phyloP scores from a whole-genome alignment of 2,888 invertebrate species.

The Dusona sp. region DNA sequence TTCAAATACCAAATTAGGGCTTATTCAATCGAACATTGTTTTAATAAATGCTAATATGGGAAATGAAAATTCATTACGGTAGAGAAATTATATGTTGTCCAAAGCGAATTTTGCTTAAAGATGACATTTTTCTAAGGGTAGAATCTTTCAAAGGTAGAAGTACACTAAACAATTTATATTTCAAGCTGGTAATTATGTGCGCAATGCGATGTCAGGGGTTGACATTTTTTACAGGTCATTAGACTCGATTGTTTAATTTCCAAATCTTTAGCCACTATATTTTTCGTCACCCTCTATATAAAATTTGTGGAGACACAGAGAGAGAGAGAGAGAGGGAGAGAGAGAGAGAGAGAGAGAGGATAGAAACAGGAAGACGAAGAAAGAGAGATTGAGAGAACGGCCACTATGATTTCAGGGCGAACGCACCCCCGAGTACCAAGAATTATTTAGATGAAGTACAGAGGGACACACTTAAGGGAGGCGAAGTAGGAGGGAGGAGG shows the following conservation, averaged over 20 bases:
- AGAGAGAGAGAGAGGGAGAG: neutral
- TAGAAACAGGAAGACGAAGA: neutral
- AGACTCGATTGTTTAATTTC: neutral
- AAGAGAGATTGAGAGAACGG: slow-evolving; percentile 5
- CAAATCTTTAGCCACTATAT: neutral
- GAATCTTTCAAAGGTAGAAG: neutral
- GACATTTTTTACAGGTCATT: neutral
- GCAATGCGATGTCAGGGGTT: neutral
- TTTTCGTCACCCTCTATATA: neutral
- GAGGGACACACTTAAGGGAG: slow-evolving; percentile 47
- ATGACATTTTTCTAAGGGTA: too few species aligned
- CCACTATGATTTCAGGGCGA: slow-evolving; percentile 61
- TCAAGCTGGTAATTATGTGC: neutral
- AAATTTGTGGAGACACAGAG: neutral
- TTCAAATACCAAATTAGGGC: too few species aligned
- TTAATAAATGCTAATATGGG: neutral
- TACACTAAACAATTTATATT: neutral
- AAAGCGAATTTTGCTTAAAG: neutral
- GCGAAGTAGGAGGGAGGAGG: neutral
- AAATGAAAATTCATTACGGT: neutral
- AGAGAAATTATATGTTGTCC: neutral
- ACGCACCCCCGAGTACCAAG: slow-evolving; percentile 38
- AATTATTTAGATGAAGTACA: slow-evolving; percentile 61
- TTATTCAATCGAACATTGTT: neutral
- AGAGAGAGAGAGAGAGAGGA: neutral